Evolutionary conservation across 2,797 vertebrate genomes (phyloP).

Genomic region (Avahi laniger): DNA sequence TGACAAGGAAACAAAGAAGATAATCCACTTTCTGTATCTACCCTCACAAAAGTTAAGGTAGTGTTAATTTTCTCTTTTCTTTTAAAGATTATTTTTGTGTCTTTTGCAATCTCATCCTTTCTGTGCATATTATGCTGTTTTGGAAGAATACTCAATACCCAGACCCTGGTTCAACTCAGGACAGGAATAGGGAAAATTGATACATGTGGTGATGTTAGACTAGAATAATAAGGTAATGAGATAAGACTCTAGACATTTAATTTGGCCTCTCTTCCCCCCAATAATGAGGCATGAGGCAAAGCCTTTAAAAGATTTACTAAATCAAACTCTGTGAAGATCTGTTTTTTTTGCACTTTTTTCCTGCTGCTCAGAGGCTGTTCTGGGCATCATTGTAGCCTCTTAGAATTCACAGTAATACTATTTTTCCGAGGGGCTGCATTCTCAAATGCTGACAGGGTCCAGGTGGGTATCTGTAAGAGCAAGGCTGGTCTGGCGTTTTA

Average conservation of each 20-base stretch:
- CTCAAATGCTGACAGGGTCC: background rate
- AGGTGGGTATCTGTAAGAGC: background rate
- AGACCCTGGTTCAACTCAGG: background rate
- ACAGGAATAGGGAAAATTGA: background rate
- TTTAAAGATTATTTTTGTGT: background rate
- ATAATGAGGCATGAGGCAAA: background rate
- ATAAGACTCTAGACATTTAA: background rate
- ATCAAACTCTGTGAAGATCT: background rate
- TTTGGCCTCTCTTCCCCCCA: background rate
- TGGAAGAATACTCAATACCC: background rate
- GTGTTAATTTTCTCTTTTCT: background rate
- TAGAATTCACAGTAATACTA: background rate
- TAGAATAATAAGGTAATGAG: background rate
- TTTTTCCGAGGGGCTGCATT: background rate
- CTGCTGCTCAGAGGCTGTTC: background rate
- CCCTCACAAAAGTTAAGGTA: background rate
- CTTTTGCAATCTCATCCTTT: background rate
- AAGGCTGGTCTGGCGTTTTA: background rate
- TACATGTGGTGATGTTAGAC: too few species aligned
- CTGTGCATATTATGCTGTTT: background rate
- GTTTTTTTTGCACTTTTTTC: background rate
- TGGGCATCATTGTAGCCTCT: background rate
- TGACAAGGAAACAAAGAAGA: background rate
- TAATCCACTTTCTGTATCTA: background rate
- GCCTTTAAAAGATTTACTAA: background rate